phyloP scores from a whole-genome alignment of 2,888 invertebrate genomes.

The Epirrita christyi region DNA sequence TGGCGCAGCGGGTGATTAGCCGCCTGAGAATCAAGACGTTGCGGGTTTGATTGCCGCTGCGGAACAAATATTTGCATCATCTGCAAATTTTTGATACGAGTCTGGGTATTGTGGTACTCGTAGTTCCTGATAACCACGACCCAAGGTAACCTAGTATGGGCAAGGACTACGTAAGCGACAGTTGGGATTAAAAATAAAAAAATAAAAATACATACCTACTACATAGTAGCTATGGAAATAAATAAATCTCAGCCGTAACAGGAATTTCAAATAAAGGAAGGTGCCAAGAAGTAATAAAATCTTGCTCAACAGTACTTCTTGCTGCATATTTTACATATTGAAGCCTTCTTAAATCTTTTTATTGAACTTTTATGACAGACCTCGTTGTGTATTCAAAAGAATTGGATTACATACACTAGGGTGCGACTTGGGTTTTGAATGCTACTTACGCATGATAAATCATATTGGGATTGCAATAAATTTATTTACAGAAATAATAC shows the following conservation, averaged over 20 bases:
- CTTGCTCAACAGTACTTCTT: background rate
- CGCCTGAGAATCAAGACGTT: too few species aligned
- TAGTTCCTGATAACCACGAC: too few species aligned
- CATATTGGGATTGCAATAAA: too few species aligned
- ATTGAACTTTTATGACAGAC: conserved; percentile 3
- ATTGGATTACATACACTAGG: conserved; percentile 3
- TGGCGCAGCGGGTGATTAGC: too few species aligned
- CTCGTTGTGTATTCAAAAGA: background rate
- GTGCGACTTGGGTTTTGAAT: background rate
- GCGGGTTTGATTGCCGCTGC: too few species aligned
- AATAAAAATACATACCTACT: background rate
- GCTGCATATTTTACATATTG: conserved; percentile 2
- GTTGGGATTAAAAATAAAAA: too few species aligned
- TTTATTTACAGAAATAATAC: too few species aligned
- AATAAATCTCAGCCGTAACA: conserved; percentile 5
- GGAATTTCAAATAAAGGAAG: conserved; percentile 4
- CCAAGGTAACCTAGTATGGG: too few species aligned
- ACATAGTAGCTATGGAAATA: background rate
- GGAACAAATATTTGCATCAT: too few species aligned
- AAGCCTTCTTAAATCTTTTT: conserved; percentile 7
- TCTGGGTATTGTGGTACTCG: too few species aligned
- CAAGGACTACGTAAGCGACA: too few species aligned
- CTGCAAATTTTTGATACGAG: too few species aligned
- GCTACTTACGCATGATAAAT: background rate
- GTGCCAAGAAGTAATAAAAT: conserved; percentile 9